Conservation (phyloP, 2,888 invertebrate species). For the Tolmerus cingulatus region DNA sequence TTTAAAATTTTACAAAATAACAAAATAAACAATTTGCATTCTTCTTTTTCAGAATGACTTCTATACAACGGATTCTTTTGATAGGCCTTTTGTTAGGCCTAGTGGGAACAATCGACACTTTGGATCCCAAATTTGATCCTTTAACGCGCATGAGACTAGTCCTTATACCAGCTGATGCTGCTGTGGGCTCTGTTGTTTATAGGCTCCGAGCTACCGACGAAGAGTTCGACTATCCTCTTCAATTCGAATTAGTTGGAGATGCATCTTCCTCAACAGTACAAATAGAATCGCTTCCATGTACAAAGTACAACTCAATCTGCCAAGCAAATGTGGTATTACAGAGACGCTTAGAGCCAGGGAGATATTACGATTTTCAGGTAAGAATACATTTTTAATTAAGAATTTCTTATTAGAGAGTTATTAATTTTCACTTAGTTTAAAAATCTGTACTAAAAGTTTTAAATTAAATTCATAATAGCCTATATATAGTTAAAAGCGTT, state of each 20-base stretch:
- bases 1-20: not conserved
- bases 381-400: not conserved
- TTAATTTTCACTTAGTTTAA: not conserved
- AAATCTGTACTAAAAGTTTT: not conserved
- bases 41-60: conserved; percentile 45
- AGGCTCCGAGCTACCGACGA: conserved; percentile 87
- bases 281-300: conserved; percentile 83
- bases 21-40: not conserved
- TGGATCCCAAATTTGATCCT: conserved; percentile 85
- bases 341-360: conserved; percentile 78
- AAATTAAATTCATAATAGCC: too few species aligned
- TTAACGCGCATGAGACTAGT: conserved; percentile 84
- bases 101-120: conserved; percentile 61
- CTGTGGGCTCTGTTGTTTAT: conserved; percentile 85
- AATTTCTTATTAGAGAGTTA: too few species aligned
- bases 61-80: conserved; percentile 43
- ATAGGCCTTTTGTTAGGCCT: conserved; percentile 53
- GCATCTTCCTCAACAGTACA: conserved; percentile 79
- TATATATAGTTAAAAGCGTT: too few species aligned
- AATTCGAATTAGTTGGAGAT: conserved; percentile 80
- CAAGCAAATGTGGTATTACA: conserved; percentile 86
- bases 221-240: conserved; percentile 85
- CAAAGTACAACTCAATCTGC: conserved; percentile 85
- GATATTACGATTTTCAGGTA: conserved; percentile 82
- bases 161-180: conserved; percentile 83